Percentiles rank a stretch among this genome's conserved stretches.
These are phyloP conservation scores for Protobothrops mucrosquamatus DNA, from an alignment of 2,113 vertebrate species.

Conservation along the genomic window DNA sequence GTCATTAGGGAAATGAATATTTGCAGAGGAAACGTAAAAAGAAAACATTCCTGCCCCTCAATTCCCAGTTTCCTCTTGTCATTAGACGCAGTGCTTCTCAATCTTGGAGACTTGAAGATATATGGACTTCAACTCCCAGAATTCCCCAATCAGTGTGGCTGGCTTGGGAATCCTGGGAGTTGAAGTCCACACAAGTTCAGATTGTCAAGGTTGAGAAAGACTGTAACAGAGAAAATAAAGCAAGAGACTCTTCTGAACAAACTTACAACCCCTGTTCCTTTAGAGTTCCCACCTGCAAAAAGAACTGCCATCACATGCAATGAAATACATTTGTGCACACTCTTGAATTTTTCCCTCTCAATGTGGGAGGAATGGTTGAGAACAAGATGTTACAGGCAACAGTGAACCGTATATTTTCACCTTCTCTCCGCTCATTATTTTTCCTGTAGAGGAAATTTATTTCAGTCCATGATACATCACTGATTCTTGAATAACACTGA, in stretches of 20 bases:
- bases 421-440: background rate
- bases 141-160: background rate
- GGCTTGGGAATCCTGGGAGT: background rate
- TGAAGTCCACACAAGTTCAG: background rate
- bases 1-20: background rate
- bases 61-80: background rate
- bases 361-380: background rate
- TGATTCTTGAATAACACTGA: background rate
- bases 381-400: background rate
- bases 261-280: background rate
- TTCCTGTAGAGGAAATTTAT: background rate
- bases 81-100: background rate
- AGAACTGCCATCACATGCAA: background rate
- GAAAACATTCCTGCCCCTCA: background rate
- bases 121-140: background rate
- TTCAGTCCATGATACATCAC: background rate
- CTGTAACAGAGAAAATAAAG: background rate
- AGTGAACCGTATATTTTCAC: background rate
- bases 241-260: background rate
- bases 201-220: background rate
- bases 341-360: background rate
- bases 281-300: background rate
- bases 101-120: background rate
- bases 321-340: background rate
- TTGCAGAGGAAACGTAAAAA: background rate